phyloP scores from a whole-genome alignment of 2,113 vertebrate species.

The Micronycteris hirsuta region DNA sequence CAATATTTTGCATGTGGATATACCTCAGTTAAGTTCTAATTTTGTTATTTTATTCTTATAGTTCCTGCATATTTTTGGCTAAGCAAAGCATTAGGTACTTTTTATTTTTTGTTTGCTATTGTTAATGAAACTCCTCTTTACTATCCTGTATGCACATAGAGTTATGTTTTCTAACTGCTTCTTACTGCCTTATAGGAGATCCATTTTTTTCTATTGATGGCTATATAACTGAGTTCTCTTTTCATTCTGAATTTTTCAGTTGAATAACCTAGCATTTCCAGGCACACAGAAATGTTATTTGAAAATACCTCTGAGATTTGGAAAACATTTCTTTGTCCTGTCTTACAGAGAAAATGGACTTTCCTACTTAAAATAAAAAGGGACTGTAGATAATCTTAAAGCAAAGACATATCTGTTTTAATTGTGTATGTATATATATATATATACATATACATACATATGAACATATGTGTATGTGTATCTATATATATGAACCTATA shows the following conservation, averaged over 20 bases:
- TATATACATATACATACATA: too few relatives aligned
- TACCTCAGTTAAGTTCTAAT: neutral
- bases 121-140: neutral
- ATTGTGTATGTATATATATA: neutral
- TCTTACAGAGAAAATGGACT: slow-evolving; percentile 19
- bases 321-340: neutral
- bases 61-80: neutral
- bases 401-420: neutral
- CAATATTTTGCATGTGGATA: neutral
- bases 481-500: too few relatives aligned
- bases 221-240: neutral
- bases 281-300: neutral
- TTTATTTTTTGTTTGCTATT: neutral
- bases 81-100: neutral
- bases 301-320: neutral
- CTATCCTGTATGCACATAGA: rapidly evolving
- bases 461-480: too few relatives aligned
- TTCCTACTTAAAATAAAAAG: neutral
- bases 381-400: neutral
- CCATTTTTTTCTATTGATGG: neutral
- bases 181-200: neutral
- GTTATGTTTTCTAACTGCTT: neutral
- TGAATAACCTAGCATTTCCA: neutral
- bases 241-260: neutral
- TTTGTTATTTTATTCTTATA: neutral